phyloP scores from a whole-genome alignment of 2,888 invertebrate species.

The Chrysolina oricalcia region DNA sequence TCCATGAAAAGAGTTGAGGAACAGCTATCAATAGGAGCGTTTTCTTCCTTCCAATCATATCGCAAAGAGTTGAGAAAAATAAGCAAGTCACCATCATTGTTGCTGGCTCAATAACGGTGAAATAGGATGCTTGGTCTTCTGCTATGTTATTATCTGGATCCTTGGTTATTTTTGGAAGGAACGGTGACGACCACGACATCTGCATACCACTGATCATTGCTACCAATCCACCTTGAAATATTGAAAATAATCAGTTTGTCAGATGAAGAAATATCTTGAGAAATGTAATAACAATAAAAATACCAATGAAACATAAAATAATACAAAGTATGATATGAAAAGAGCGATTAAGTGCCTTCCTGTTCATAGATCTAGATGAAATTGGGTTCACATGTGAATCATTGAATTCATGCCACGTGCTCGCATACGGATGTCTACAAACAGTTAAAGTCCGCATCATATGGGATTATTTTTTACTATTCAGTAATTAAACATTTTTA shows the following conservation, averaged over 20 bases:
- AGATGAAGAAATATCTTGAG: no score
- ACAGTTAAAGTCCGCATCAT: no score
- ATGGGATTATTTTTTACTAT: no score
- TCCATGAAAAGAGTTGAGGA: constrained; percentile 60
- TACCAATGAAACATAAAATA: no score
- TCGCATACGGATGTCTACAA: no score
- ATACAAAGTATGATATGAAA: no score
- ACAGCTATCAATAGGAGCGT: constrained; percentile 60
- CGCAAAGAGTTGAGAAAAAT: constrained; percentile 59
- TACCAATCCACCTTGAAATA: constrained; percentile 52
- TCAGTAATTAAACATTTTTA: no score
- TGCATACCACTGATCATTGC: constrained; percentile 57
- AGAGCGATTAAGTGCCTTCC: no score
- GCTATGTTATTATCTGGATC: constrained; percentile 61
- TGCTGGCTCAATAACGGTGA: constrained; percentile 63
- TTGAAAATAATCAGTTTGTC: neutral
- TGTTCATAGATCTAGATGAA: no score
- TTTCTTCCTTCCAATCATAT: constrained; percentile 62
- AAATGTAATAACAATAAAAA: no score
- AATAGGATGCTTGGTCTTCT: constrained; percentile 65
- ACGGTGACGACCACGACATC: constrained; percentile 66
- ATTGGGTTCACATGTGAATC: no score
- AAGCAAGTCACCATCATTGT: constrained; percentile 57
- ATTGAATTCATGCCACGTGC: no score
- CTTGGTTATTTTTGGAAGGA: constrained; percentile 62